Conservation (phyloP, 2,797 vertebrate species). For the Onychomys arenicola region DNA sequence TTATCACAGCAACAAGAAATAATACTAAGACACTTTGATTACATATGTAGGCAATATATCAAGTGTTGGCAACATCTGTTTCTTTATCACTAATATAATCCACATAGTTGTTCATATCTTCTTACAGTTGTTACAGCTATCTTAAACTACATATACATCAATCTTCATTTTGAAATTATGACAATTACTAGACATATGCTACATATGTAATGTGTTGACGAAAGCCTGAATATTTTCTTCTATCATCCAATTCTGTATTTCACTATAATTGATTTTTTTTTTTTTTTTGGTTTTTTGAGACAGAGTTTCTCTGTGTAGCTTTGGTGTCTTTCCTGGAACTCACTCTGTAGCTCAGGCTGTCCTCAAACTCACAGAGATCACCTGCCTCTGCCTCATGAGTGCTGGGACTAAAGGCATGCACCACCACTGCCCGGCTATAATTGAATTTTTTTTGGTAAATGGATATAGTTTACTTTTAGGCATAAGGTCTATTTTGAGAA, state of each 20-base stretch:
- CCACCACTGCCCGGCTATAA: neutral
- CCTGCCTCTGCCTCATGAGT: too few species aligned
- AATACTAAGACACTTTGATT: neutral
- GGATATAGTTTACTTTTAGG: slow-evolving; percentile 10
- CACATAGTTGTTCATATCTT: neutral
- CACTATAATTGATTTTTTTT: slow-evolving; percentile 38
- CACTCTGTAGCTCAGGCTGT: too few species aligned
- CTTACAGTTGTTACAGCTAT: neutral
- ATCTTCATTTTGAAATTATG: slow-evolving; percentile 44
- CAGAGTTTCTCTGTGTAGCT: too few species aligned
- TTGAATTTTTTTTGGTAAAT: slow-evolving; percentile 24
- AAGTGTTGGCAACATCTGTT: slow-evolving; percentile 11
- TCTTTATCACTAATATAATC: neutral
- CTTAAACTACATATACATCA: slow-evolving; percentile 10
- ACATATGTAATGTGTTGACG: slow-evolving; percentile 21
- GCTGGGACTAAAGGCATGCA: too few species aligned
- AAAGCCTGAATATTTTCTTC: slow-evolving; percentile 20
- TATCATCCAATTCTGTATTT: slow-evolving; percentile 8
- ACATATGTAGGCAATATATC: neutral
- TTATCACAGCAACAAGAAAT: neutral
- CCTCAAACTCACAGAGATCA: too few species aligned
- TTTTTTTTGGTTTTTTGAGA: too few species aligned
- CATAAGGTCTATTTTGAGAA: slow-evolving; percentile 17
- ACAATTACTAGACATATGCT: neutral
- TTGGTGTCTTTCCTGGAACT: too few species aligned